Percentiles rank a stretch among this genome's conserved stretches.
Conservation (phyloP, 1,140 invertebrate species). For the Solenopsis fugax region DNA sequence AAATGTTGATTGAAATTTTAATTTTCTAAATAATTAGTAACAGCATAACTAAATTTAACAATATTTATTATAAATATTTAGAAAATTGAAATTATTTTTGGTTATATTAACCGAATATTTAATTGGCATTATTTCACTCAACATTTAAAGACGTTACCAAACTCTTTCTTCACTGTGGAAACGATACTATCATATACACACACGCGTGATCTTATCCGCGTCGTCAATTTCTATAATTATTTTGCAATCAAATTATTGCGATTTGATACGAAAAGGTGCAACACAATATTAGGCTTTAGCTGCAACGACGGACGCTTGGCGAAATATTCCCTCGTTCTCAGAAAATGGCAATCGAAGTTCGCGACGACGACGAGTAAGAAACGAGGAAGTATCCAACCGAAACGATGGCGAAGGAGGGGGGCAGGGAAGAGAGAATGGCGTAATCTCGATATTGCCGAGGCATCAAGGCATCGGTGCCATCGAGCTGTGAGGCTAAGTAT, state of each 20-base stretch:
- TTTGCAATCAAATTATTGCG: background rate
- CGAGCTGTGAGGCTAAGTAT: slow-evolving; percentile 83
- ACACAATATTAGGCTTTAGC: background rate
- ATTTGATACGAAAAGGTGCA: background rate
- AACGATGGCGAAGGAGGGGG: background rate
- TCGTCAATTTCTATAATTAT: background rate
- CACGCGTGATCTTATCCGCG: background rate
- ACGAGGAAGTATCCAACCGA: slow-evolving; percentile 48
- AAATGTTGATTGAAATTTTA: no score
- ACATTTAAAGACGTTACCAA: no score
- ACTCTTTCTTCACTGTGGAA: no score
- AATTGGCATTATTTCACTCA: no score
- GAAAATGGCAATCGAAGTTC: slow-evolving; percentile 46
- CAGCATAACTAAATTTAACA: no score
- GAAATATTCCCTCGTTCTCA: background rate
- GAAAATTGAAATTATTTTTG: no score
- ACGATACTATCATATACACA: background rate
- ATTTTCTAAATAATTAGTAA: no score
- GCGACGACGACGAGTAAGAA: slow-evolving; percentile 26
- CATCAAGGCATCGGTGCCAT: slow-evolving; percentile 80
- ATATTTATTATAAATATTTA: no score
- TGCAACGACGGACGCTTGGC: background rate
- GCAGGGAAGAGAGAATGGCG: slow-evolving; percentile 36
- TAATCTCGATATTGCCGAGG: slow-evolving; percentile 75
- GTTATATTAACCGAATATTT: no score